Conservation (phyloP, 2,888 invertebrate species). For the Nipponacmea schrenckii region DNA sequence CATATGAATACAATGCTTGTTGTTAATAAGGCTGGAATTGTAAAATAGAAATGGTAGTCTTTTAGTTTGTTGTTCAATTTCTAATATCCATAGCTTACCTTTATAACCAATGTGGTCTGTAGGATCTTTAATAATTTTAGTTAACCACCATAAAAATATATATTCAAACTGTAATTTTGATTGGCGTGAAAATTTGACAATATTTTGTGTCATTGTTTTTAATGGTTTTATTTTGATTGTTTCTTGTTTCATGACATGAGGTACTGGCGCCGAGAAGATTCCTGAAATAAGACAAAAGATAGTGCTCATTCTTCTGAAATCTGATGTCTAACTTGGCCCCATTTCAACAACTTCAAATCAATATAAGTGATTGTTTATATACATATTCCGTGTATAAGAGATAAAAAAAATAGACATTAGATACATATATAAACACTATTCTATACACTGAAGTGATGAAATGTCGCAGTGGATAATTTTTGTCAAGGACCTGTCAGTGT, state of each 20-base stretch:
- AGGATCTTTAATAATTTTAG: conserved; percentile 40
- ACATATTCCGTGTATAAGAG: no score
- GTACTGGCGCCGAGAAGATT: conserved; percentile 42
- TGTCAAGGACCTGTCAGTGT: no score
- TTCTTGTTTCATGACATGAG: conserved; percentile 48
- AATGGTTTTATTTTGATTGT: conserved; percentile 36
- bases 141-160: conserved; percentile 49
- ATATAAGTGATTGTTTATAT: no score
- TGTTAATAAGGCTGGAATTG: no score
- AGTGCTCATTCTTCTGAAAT: conserved; percentile 6
- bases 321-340: background rate
- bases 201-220: conserved; percentile 30
- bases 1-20: background rate
- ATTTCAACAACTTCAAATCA: background rate
- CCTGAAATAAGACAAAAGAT: conserved; percentile 34
- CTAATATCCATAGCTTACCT: conserved; percentile 43
- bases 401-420: no score
- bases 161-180: conserved; percentile 57
- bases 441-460: no score
- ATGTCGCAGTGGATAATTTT: no score
- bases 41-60: no score
- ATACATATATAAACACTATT: no score
- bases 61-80: no score
- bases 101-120: conserved; percentile 47
- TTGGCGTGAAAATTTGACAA: conserved; percentile 37